Evolutionary conservation across 2,113 vertebrate genomes (phyloP), one percentile per base, ranked within the genome.

Genomic region (Tonatia bakeri): DNA sequence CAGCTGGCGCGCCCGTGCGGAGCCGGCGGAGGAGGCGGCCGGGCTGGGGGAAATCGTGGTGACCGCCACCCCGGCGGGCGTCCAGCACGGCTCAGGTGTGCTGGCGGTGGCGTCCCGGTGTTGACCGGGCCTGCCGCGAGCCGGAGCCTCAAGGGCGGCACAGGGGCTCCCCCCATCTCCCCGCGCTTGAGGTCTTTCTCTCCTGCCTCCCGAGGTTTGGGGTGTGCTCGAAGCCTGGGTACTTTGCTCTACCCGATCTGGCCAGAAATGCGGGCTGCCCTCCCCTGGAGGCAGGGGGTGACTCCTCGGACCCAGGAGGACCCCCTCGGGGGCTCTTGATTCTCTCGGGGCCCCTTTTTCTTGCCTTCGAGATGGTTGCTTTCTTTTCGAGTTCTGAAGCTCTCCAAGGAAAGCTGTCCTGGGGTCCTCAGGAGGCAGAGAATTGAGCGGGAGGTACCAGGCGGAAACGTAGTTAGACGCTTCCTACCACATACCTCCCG

Each of bases 51-150:
- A 43, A 64, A 70, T 59, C 77, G 45, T 64, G 14, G 45, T 5
- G 77, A 6, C 84, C 19, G 72, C 9, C 65, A 5, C 20, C 16
- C 26, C n/a, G 31, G 22, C 43, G 26, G 43, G 3, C 45, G 69
- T 65, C 24, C 22, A 64, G 79, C 52, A 81, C 67, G 69, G 64
- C 69, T 88, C 96, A 93, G 95, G 94, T 84, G 93, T 59, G 88
- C 81, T 17, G 59, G 65, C 31, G 8, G 80, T 87, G 2, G 65
- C 5, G 84, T 36, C 75, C 67, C 11, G 76, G 52, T 38, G n/a
- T 92, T 40, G 47, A 14, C 83, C 50, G 1, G 70, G 65, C 92
- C 87, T 83, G 72, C 31, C 77, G 16, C 16, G 10, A 26, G 87
- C 72, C 31, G 80, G 65, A 73, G 73, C 52, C 72, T 86, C 73